Evolutionary conservation across 2,113 vertebrate species (phyloP), one percentile per base, ranked within the genome.

Genomic region (Numida meleagris): DNA sequence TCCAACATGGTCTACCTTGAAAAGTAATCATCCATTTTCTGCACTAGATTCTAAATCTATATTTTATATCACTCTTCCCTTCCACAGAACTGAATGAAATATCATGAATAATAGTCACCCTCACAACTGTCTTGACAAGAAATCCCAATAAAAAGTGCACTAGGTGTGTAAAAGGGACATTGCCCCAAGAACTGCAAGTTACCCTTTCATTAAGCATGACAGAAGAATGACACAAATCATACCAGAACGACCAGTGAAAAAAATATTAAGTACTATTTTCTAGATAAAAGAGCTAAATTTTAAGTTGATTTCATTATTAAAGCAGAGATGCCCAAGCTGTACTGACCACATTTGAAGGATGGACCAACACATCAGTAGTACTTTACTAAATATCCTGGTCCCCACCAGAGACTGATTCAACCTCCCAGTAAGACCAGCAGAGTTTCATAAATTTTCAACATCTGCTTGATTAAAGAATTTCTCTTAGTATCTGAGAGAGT

Each of bases 161-260:
- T 1, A 0, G n/a, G 24, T 68, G 4, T 51, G 9, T 36, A 57
- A 59, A 88, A 67, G 5, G 7, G 48, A 40, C 12, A 2, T 1
- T 12, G 10, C 2, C 7, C 43, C 55, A 12, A 14, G 31, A 67
- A 10, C 5, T 50, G 12, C 38, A 57, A 33, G 23, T 46, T 18
- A 61, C 6, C 4, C 5, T 36, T 24, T 40, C 4, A 4, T 3
- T 55, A 57, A 36, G 34, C 53, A 70, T 1, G 11, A n/a, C 5
- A 38, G 14, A 15, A 82, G 10, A 51, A 74, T 3, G 6, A 48
- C 18, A 23, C 9, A 0, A 61, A 40, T 33, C 19, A 31, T 36
- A 82, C 3, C 18, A 70, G 76, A 78, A 68, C 1, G 48, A 23
- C 36, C 8, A 38, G 3, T 46, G 7, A 10, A 12, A 81, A 73